A percentile compares a stretch with the other conserved stretches of the same genome.
Evolutionary conservation across 2,888 invertebrate genomes (phyloP).

Genomic region (Andrena hattorfiana): DNA sequence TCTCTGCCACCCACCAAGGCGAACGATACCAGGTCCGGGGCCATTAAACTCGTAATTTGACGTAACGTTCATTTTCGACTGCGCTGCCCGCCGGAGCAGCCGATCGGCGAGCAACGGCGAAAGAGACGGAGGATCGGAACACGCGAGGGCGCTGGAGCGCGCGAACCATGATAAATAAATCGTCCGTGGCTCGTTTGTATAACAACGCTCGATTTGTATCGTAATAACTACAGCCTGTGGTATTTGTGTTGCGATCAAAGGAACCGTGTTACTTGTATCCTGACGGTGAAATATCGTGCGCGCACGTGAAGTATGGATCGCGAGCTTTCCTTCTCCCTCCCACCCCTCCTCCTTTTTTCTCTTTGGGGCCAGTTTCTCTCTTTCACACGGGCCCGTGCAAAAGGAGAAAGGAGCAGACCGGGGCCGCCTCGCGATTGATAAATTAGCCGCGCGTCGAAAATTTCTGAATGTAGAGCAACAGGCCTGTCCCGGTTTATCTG

Average conservation of each 20-base stretch:
- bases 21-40: constrained; percentile 31
- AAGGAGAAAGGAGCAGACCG: not conserved
- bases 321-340: constrained; percentile 8
- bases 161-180: constrained; percentile 56
- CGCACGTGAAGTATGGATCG: constrained; percentile 54
- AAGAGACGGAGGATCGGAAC: not conserved
- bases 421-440: constrained; percentile 36
- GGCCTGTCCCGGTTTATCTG: constrained; percentile 45
- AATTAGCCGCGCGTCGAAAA: constrained; percentile 42
- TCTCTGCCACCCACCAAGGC: constrained; percentile 61
- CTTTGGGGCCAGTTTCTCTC: not conserved
- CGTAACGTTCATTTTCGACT: constrained; percentile 50
- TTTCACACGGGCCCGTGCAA: not conserved
- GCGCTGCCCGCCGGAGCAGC: not conserved
- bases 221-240: constrained; percentile 55
- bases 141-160: constrained; percentile 9
- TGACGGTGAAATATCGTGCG: constrained; percentile 60
- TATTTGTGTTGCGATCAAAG: constrained; percentile 61
- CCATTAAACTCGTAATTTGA: constrained; percentile 57
- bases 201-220: constrained; percentile 63
- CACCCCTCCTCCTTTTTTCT: not conserved
- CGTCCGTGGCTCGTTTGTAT: constrained; percentile 50
- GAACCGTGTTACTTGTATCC: constrained; percentile 60
- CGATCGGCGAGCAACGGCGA: not conserved
- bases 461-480: constrained; percentile 60